A percentile compares a stretch with the other conserved stretches of the same genome.
Evolutionary conservation across 1,140 invertebrate species (phyloP).

Genomic region (Solenopsis invicta): DNA sequence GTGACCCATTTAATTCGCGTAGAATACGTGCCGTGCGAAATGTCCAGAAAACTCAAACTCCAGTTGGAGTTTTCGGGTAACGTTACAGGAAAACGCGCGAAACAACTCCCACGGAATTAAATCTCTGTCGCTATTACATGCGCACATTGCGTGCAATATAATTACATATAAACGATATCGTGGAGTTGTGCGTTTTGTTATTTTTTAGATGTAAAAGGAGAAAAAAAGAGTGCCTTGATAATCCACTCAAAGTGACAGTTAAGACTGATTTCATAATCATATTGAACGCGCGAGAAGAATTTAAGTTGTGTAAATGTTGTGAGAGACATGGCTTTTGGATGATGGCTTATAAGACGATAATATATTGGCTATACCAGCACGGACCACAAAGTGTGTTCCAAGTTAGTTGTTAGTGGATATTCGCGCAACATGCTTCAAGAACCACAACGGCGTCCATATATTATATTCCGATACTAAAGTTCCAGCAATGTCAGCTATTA

Average conservation of each 20-base stretch:
- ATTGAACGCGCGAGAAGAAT: neutral
- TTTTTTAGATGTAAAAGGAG: neutral
- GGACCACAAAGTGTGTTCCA: conserved; percentile 32
- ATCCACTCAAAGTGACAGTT: neutral
- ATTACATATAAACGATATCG: conserved; percentile 9
- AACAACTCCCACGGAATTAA: conserved; percentile 59
- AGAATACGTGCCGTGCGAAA: conserved; percentile 61
- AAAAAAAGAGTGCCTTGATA: neutral
- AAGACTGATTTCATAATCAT: neutral
- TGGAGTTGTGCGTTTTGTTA: neutral
- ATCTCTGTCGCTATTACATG: conserved; percentile 51
- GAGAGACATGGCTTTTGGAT: conserved; percentile 25
- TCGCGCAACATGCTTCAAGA: conserved; percentile 48
- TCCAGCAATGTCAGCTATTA: conserved; percentile 7
- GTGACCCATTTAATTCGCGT: conserved; percentile 74
- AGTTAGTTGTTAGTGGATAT: conserved; percentile 51
- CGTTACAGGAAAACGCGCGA: conserved; percentile 56
- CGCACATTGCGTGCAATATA: conserved; percentile 6
- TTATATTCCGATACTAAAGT: conserved; percentile 34
- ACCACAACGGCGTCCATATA: conserved; percentile 24
- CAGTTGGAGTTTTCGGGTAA: conserved; percentile 46
- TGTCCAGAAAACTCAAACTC: conserved; percentile 62
- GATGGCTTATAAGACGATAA: conserved; percentile 42
- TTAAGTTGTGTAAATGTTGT: conserved; percentile 30
- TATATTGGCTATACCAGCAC: conserved; percentile 23